Conservation (phyloP, 1,140 invertebrate species). For the Calliphora vicina region DNA sequence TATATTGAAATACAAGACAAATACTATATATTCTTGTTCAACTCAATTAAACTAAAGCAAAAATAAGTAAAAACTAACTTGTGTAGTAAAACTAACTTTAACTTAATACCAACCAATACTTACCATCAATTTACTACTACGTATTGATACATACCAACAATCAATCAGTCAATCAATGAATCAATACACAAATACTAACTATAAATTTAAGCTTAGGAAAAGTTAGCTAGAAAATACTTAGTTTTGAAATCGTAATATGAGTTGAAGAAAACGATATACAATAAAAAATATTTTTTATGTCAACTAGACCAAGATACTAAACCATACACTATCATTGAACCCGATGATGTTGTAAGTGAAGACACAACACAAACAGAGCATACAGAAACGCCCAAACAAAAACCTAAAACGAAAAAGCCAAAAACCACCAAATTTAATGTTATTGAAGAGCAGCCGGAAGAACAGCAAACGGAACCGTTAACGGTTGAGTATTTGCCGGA, state of each 20-base stretch:
- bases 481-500: constrained; percentile 42
- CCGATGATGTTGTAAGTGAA: constrained; percentile 56
- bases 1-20: no score
- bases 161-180: no score
- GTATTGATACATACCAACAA: no score
- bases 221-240: no score
- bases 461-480: constrained; percentile 39
- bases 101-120: no score
- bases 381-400: constrained; percentile 51
- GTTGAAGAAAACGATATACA: neutral
- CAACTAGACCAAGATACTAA: constrained; percentile 62
- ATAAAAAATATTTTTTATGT: constrained; percentile 45
- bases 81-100: no score
- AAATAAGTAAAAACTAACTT: no score
- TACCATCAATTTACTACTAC: no score
- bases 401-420: constrained; percentile 49
- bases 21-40: no score
- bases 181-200: no score
- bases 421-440: constrained; percentile 50
- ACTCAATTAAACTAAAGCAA: no score
- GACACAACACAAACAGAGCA: constrained; percentile 50
- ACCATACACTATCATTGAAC: constrained; percentile 62
- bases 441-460: constrained; percentile 48
- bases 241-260: neutral
- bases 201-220: no score